These are phyloP conservation scores for Chaenogobius annularis DNA, from an alignment of 2,113 vertebrate genomes.

Conservation along the genomic window DNA sequence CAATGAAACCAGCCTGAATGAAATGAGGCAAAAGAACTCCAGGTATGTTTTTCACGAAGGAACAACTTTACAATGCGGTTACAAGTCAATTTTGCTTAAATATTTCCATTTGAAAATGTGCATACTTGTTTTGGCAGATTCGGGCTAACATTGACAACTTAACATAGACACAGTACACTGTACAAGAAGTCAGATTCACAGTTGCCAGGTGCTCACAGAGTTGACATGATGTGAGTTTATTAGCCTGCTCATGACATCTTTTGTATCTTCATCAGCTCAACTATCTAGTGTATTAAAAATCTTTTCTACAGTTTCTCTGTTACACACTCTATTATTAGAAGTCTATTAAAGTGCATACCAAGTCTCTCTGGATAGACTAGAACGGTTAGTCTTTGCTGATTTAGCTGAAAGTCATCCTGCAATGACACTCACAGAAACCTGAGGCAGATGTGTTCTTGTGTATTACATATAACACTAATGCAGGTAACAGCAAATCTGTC, in stretches of 20 bases:
- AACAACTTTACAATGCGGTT: no score
- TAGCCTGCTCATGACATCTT: neutral
- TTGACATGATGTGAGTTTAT: neutral
- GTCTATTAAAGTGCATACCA: neutral
- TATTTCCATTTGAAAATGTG: neutral
- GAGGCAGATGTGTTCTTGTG: neutral
- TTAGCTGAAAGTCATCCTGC: neutral
- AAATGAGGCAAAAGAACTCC: no score
- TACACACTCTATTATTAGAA: neutral
- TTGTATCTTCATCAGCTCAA: slow-evolving; percentile 1
- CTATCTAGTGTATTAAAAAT: neutral
- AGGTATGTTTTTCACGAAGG: no score
- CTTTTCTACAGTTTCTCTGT: neutral
- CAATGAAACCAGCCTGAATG: no score
- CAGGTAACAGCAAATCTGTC: neutral
- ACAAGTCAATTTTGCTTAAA: neutral
- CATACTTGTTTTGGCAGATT: neutral
- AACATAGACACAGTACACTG: neutral
- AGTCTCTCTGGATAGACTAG: neutral
- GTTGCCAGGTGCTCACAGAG: neutral
- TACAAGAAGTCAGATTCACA: neutral
- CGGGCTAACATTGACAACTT: neutral
- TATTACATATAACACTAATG: neutral
- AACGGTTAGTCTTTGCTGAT: neutral
- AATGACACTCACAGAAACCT: neutral